These are phyloP conservation scores for Gymnothorax reevesii DNA, from an alignment of 2,797 vertebrate species.

Conservation along the genomic window DNA sequence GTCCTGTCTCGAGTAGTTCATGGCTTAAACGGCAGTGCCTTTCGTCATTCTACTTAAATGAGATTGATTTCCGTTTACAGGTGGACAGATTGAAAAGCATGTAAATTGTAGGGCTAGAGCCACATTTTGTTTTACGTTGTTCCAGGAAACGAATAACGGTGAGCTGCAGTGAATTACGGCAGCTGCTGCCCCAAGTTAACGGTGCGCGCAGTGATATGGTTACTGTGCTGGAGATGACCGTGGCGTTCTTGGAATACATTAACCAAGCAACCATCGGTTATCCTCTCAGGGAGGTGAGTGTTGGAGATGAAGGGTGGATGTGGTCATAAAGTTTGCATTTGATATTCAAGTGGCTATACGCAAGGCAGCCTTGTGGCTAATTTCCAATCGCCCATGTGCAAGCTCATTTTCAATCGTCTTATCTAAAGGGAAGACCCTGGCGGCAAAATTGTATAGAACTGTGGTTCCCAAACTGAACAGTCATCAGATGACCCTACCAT, in stretches of 20 bases:
- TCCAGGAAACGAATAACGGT: constrained; percentile 56
- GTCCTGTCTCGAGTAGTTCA: too few species aligned
- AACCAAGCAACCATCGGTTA: constrained; percentile 14
- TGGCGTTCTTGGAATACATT: constrained; percentile 52
- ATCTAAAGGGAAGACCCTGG: too few species aligned
- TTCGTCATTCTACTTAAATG: too few species aligned
- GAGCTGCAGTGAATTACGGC: constrained; percentile 58
- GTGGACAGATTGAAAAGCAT: neutral
- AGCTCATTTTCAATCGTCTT: too few species aligned
- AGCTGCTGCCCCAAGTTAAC: constrained; percentile 53
- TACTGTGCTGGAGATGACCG: constrained; percentile 56
- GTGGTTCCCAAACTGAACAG: too few species aligned
- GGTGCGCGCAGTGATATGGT: constrained; percentile 62
- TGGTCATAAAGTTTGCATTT: neutral
- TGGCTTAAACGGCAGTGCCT: too few species aligned
- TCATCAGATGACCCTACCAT: too few species aligned
- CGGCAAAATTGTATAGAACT: too few species aligned
- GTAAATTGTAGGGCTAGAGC: neutral
- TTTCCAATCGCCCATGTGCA: too few species aligned
- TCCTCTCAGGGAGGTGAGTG: constrained; percentile 39
- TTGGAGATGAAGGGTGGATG: neutral
- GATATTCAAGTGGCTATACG: too few species aligned
- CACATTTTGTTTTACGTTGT: neutral
- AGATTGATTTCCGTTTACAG: too few species aligned
- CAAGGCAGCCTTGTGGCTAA: too few species aligned